phyloP scores from a whole-genome alignment of 2,888 invertebrate species.

The Cantharis nigra region DNA sequence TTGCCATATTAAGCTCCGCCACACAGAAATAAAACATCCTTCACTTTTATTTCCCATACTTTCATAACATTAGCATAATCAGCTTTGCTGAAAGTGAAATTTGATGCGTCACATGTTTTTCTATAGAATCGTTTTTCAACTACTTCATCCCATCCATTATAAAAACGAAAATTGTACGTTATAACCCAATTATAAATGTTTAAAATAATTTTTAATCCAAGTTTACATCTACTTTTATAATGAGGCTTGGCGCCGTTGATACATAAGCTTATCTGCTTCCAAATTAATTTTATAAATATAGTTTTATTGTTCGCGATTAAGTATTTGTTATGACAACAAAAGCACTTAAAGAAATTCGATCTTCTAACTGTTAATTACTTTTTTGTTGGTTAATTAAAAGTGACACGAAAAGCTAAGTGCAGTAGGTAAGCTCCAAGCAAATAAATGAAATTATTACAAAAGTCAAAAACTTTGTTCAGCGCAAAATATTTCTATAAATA shows the following conservation, averaged over 20 bases:
- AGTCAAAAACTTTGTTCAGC: background rate
- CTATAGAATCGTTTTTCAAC: background rate
- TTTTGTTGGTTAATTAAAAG: background rate
- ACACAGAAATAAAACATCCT: constrained; percentile 10
- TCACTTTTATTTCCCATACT: constrained; percentile 14
- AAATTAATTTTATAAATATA: background rate
- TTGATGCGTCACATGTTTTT: constrained; percentile 3
- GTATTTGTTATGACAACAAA: background rate
- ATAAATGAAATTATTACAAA: background rate
- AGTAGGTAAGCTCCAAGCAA: background rate
- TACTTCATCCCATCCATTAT: background rate
- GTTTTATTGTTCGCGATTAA: background rate
- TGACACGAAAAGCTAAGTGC: background rate
- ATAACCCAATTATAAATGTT: background rate
- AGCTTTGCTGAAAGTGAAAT: constrained; percentile 7
- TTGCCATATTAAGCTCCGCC: background rate
- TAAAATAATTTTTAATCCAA: background rate
- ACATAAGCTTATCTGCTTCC: background rate
- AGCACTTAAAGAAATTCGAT: background rate
- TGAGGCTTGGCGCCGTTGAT: background rate
- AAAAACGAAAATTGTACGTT: background rate
- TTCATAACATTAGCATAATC: constrained; percentile 14
- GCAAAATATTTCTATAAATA: background rate
- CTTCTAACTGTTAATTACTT: background rate
- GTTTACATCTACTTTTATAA: background rate